Evolutionary conservation across 2,888 invertebrate genomes (phyloP).

Genomic region (Calliopum simillimum): DNA sequence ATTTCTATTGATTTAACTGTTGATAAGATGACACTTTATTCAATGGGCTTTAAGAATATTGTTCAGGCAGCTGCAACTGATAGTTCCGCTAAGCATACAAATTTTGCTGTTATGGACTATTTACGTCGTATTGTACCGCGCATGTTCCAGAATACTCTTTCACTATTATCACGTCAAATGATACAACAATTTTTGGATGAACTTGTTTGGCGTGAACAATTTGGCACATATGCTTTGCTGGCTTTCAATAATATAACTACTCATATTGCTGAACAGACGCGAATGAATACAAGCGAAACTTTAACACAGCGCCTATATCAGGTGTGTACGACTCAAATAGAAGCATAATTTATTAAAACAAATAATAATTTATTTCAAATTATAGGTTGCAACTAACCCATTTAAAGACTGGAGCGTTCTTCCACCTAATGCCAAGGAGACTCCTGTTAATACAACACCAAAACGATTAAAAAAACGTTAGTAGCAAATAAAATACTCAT

Average conservation of each 20-base stretch:
- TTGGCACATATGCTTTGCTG: slow-evolving; percentile 79
- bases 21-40: slow-evolving; percentile 80
- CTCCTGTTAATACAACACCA: slow-evolving; percentile 62
- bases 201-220: slow-evolving; percentile 89
- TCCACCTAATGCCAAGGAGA: slow-evolving; percentile 60
- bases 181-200: slow-evolving; percentile 93
- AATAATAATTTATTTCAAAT: slow-evolving; percentile 53
- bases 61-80: slow-evolving; percentile 71
- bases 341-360: slow-evolving; percentile 26
- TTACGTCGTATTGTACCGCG: slow-evolving; percentile 85
- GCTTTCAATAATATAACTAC: slow-evolving; percentile 84
- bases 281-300: slow-evolving; percentile 74
- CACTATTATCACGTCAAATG: slow-evolving; percentile 83
- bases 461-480: slow-evolving; percentile 66
- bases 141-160: slow-evolving; percentile 91
- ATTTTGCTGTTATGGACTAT: slow-evolving; percentile 88
- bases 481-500: slow-evolving; percentile 48
- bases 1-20: slow-evolving; percentile 87
- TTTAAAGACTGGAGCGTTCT: slow-evolving; percentile 74
- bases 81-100: slow-evolving; percentile 71
- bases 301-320: slow-evolving; percentile 76
- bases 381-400: slow-evolving; percentile 73
- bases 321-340: slow-evolving; percentile 61
- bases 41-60: slow-evolving; percentile 84
- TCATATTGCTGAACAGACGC: slow-evolving; percentile 84